These are phyloP conservation scores for Neopipo cinnamomea DNA, from an alignment of 2,113 vertebrate species.

Conservation along the genomic window DNA sequence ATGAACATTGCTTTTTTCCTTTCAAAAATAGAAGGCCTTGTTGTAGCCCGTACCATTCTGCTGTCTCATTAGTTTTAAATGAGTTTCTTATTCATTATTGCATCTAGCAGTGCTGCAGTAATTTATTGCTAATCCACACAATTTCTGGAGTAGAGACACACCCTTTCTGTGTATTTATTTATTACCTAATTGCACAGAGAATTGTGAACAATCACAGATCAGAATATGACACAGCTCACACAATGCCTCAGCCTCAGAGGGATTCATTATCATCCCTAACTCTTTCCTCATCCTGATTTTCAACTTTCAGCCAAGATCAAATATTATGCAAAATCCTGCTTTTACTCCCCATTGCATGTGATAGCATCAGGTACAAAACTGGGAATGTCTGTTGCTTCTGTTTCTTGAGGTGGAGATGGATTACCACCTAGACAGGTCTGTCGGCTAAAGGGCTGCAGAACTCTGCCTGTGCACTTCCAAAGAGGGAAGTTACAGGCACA, in stretches of 20 bases:
- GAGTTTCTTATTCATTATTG: background rate
- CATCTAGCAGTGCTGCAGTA: background rate
- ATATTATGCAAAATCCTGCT: background rate
- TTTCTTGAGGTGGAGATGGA: background rate
- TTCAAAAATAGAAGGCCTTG: background rate
- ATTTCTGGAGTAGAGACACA: background rate
- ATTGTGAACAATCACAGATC: background rate
- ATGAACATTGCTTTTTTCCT: background rate
- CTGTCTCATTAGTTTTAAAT: background rate
- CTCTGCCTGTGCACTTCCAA: background rate
- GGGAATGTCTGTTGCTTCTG: background rate
- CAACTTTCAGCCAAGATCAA: background rate
- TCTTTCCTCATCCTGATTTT: background rate
- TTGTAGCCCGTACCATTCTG: background rate
- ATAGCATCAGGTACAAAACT: background rate
- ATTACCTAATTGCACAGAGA: background rate
- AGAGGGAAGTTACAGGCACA: background rate
- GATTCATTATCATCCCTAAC: background rate
- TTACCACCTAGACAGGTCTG: background rate
- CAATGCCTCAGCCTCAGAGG: background rate
- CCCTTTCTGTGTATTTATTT: background rate
- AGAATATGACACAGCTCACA: background rate
- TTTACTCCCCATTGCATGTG: background rate
- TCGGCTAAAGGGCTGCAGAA: background rate
- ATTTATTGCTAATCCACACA: background rate